A percentile compares a stretch with the other conserved stretches of the same genome.
Evolutionary conservation across 2,888 invertebrate genomes (phyloP).

Genomic region (Pyrrhosoma nymphula): DNA sequence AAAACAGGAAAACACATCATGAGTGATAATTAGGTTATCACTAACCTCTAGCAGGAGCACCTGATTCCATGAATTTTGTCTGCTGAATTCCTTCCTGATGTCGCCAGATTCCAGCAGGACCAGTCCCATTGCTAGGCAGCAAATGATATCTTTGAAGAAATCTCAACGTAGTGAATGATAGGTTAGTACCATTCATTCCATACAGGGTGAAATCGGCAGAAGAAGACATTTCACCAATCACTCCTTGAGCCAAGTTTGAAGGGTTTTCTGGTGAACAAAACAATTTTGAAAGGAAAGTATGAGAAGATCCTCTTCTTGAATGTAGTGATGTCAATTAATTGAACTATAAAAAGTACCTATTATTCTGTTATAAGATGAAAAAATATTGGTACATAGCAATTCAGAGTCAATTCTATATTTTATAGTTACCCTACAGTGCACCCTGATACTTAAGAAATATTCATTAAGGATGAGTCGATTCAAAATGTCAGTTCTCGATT

Average conservation of each 20-base stretch:
- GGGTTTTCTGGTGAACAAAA: not conserved
- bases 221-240: constrained; percentile 52
- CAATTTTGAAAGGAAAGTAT: not conserved
- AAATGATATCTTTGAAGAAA: constrained; percentile 86
- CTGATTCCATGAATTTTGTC: constrained; percentile 17
- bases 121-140: constrained; percentile 77
- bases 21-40: not conserved
- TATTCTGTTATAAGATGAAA: no score
- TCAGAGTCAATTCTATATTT: no score
- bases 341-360: no score
- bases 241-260: not conserved
- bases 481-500: no score
- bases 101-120: constrained; percentile 57
- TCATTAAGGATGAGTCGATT: no score
- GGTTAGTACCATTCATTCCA: constrained; percentile 78
- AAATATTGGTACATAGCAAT: no score
- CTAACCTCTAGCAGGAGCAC: constrained; percentile 4
- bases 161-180: constrained; percentile 86
- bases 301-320: not conserved
- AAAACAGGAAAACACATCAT: not conserved
- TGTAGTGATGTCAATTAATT: not conserved
- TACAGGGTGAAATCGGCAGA: constrained; percentile 48
- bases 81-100: constrained; percentile 25
- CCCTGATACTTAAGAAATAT: no score
- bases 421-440: no score